phyloP scores from a whole-genome alignment of 2,113 vertebrate genomes.

The Macquaria australasica region DNA sequence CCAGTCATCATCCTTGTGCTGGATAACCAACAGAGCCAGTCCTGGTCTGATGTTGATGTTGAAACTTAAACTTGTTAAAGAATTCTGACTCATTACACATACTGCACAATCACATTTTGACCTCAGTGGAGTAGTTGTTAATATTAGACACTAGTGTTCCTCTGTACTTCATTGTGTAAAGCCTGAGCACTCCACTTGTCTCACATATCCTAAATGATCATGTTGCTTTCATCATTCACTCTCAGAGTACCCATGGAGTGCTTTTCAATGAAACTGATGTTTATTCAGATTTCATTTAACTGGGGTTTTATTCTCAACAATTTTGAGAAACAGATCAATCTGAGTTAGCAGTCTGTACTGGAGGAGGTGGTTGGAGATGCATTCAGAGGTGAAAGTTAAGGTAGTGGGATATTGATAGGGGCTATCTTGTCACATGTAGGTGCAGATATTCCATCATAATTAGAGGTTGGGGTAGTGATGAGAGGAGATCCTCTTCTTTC shows the following conservation, averaged over 20 bases:
- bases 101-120: background rate
- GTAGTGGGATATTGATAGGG: background rate
- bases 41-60: background rate
- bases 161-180: conserved; percentile 12
- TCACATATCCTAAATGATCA: conserved; percentile 4
- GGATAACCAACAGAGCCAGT: background rate
- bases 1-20: background rate
- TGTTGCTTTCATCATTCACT: background rate
- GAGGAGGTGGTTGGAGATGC: background rate
- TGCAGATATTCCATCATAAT: background rate
- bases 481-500: background rate
- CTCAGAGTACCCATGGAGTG: background rate
- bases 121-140: background rate
- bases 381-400: background rate
- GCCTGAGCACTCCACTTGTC: background rate
- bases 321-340: background rate
- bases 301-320: background rate
- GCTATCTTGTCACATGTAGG: background rate
- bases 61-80: background rate
- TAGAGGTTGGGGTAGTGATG: background rate
- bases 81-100: background rate
- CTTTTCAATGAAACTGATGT: background rate
- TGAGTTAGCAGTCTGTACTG: background rate
- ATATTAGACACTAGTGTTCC: background rate
- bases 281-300: background rate